phyloP scores from a whole-genome alignment of 2,113 vertebrate species.

The Engystomops pustulosus region DNA sequence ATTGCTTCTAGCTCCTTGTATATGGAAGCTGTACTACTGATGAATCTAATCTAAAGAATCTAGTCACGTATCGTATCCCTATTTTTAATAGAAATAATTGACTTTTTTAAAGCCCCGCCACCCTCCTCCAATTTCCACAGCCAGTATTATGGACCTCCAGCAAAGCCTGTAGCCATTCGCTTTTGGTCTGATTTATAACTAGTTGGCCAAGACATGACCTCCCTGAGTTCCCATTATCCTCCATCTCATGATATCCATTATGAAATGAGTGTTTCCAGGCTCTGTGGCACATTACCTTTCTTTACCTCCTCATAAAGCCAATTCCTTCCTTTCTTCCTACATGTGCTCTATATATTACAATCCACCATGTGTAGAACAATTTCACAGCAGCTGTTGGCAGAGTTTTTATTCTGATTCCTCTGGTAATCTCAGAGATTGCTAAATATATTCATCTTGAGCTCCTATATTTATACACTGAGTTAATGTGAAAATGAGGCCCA shows the following conservation, averaged over 20 bases:
- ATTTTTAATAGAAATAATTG: neutral
- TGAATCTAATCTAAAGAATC: too few species aligned
- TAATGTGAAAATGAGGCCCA: constrained; percentile 13
- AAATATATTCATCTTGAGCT: constrained; percentile 27
- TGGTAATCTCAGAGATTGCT: constrained; percentile 2
- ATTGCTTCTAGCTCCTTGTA: too few species aligned
- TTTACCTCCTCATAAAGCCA: neutral
- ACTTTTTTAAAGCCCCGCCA: neutral
- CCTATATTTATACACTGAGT: constrained; percentile 13
- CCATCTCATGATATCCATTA: constrained; percentile 4
- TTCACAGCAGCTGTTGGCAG: constrained; percentile 11
- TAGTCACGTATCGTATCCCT: too few species aligned
- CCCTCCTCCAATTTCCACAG: neutral
- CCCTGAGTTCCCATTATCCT: neutral
- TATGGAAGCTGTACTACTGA: too few species aligned
- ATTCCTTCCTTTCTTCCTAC: neutral
- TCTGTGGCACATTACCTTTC: neutral
- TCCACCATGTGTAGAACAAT: neutral
- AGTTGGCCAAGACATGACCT: neutral
- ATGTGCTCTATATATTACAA: constrained; percentile 1
- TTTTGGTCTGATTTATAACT: neutral
- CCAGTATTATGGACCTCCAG: neutral
- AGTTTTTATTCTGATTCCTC: constrained; percentile 2
- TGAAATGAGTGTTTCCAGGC: neutral
- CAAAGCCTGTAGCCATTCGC: neutral